phyloP scores from a whole-genome alignment of 2,797 vertebrate genomes.

The Ceryle rudis region DNA sequence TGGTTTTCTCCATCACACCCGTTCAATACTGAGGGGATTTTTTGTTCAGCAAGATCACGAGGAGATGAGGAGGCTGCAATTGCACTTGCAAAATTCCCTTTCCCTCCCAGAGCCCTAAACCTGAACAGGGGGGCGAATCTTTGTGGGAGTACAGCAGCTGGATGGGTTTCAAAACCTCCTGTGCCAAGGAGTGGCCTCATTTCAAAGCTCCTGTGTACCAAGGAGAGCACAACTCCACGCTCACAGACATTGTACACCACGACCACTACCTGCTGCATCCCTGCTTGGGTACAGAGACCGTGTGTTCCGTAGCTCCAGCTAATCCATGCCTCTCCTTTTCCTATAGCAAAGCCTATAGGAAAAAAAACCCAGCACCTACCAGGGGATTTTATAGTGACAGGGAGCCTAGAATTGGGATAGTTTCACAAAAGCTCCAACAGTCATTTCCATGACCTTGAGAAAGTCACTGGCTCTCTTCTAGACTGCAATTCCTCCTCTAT shows the following conservation, averaged over 20 bases:
- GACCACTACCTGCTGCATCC: not conserved
- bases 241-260: fast-evolving
- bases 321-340: not conserved
- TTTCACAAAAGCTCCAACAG: not conserved
- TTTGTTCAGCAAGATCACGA: not conserved
- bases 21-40: not conserved
- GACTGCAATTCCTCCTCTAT: not conserved
- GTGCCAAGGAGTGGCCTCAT: no score
- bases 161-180: not conserved
- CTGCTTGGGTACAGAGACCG: not conserved
- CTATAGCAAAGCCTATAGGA: not conserved
- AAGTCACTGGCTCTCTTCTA: not conserved
- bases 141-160: fast-evolving
- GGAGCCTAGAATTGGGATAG: not conserved
- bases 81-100: not conserved
- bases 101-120: not conserved
- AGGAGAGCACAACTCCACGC: not conserved
- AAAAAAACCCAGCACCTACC: not conserved
- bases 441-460: not conserved
- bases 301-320: not conserved
- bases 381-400: not conserved
- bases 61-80: fast-evolving
- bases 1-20: not conserved
- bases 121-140: fast-evolving
- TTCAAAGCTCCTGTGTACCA: not conserved